phyloP scores from a whole-genome alignment of 2,113 vertebrate species.

The Phalacrocorax pelagicus region DNA sequence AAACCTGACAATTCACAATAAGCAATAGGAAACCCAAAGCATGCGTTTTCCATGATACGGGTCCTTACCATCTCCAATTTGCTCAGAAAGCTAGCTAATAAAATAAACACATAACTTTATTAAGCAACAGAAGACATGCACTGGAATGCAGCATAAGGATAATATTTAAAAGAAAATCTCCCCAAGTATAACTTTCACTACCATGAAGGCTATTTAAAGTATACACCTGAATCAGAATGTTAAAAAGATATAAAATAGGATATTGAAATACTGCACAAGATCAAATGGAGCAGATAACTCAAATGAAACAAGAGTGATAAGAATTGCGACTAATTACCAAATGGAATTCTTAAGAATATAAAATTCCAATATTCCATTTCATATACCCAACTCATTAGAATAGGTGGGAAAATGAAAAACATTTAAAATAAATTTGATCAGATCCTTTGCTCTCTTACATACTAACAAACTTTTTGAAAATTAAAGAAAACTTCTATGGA shows the following conservation, averaged over 20 bases:
- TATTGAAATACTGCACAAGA: neutral
- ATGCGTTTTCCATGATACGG: rapidly evolving
- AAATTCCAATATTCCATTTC: neutral
- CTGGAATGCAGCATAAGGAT: neutral
- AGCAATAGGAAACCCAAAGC: neutral
- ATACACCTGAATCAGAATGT: neutral
- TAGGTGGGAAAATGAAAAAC: neutral
- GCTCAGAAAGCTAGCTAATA: neutral
- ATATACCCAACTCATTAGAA: neutral
- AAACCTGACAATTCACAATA: neutral
- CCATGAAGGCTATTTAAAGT: neutral
- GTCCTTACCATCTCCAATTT: neutral
- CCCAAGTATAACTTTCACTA: neutral
- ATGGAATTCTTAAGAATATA: neutral
- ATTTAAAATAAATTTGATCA: neutral
- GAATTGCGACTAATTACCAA: neutral
- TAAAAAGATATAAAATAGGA: neutral
- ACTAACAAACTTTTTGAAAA: neutral
- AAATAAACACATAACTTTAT: neutral
- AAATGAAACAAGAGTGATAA: neutral
- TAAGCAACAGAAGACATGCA: neutral
- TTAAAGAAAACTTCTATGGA: neutral
- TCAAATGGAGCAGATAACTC: neutral
- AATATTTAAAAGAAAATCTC: neutral
- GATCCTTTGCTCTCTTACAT: neutral